Conservation (phyloP, 35 echinoderm and acorn worm species). For the Acanthaster planci region DNA sequence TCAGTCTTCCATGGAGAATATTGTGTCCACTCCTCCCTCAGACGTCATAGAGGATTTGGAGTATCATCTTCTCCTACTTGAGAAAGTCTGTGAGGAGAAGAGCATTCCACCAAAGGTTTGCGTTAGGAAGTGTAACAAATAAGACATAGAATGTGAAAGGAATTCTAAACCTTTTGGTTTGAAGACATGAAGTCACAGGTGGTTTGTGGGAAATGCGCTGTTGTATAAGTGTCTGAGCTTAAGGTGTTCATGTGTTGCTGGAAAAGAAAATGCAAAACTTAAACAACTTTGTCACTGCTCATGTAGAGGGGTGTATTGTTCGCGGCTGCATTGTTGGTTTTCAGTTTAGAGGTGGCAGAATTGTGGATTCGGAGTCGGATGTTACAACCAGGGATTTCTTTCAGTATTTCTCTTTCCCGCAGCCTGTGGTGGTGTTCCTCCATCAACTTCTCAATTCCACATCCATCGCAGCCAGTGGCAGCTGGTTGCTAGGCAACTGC, state of each 20-base stretch:
- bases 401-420: conserved; percentile 26
- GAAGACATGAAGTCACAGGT: no score
- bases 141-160: no score
- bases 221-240: no score
- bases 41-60: conserved; percentile 48
- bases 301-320: no score
- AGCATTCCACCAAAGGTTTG: conserved; percentile 60
- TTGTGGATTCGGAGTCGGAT: neutral
- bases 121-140: neutral
- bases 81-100: conserved; percentile 57
- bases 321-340: no score
- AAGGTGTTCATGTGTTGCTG: no score
- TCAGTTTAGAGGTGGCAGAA: neutral
- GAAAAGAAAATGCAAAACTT: no score
- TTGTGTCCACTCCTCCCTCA: conserved; percentile 33
- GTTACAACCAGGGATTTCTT: no score
- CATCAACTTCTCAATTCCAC: conserved; percentile 49
- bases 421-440: conserved; percentile 51
- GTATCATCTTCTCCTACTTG: conserved; percentile 52
- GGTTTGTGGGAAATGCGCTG: no score
- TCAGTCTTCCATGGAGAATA: conserved; percentile 35
- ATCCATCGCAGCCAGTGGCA: conserved; percentile 30
- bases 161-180: no score
- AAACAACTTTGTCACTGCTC: no score
- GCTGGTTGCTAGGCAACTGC: conserved; percentile 62